A percentile compares a stretch with the other conserved stretches of the same genome.
Conservation (phyloP, 2,797 vertebrate genomes). For the Phalanger gymnotis region DNA sequence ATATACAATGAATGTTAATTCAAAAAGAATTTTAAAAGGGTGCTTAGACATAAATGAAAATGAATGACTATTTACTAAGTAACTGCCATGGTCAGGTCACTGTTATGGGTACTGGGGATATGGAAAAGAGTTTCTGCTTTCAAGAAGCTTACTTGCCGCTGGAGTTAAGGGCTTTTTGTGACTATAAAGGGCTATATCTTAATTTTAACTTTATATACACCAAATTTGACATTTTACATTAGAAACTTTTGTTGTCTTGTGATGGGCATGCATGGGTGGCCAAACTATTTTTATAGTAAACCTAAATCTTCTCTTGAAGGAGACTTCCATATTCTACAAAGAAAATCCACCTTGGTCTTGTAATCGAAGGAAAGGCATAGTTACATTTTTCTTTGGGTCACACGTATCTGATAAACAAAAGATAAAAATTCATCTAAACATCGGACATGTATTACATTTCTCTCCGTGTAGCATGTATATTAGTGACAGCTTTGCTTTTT, state of each 20-base stretch:
- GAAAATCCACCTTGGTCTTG: neutral
- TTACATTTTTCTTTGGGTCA: neutral
- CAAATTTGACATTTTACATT: neutral
- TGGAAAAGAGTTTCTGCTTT: neutral
- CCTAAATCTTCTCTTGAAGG: neutral
- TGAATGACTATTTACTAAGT: neutral
- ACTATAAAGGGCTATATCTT: neutral
- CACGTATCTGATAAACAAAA: neutral
- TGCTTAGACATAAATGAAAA: neutral
- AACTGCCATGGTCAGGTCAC: neutral
- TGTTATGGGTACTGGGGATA: neutral
- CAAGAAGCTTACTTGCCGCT: neutral
- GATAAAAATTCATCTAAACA: neutral
- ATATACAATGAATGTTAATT: neutral
- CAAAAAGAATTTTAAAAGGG: neutral
- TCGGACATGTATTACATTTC: neutral
- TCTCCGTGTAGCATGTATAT: neutral
- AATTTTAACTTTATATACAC: neutral
- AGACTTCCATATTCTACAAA: neutral
- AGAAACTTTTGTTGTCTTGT: neutral
- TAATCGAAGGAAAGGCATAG: neutral
- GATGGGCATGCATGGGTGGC: neutral
- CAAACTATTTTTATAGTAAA: neutral
- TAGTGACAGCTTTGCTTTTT: neutral
- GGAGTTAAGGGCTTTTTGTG: neutral